These are phyloP conservation scores for Dysmachus trigonus DNA, from an alignment of 2,888 invertebrate species.

Conservation along the genomic window DNA sequence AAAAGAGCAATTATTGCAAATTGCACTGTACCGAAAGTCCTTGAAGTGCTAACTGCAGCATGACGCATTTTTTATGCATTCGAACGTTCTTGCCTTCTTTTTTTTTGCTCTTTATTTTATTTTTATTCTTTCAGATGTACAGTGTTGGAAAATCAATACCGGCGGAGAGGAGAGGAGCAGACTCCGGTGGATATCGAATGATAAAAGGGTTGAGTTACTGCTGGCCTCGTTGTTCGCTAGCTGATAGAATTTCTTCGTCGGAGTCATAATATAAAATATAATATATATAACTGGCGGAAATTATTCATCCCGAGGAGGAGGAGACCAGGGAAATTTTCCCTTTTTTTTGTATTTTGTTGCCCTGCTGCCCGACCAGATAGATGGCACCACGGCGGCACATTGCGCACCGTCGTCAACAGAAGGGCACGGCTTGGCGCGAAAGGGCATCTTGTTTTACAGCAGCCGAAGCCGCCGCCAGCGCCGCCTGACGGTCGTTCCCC, in stretches of 20 bases:
- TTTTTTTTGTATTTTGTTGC: not conserved
- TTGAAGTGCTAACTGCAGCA: conserved; percentile 41
- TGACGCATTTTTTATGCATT: conserved; percentile 28
- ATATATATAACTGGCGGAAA: conserved; percentile 7
- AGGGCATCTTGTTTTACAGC: conserved; percentile 6
- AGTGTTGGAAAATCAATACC: conserved; percentile 28
- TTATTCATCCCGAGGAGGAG: not conserved
- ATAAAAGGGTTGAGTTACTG: conserved; percentile 33
- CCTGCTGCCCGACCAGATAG: not conserved
- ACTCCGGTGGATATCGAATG: conserved; percentile 14
- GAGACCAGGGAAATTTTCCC: not conserved
- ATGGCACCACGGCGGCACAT: not conserved
- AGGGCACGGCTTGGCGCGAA: conserved; percentile 6
- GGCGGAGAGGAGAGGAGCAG: not conserved
- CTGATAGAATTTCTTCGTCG: conserved; percentile 34
- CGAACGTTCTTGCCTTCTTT: not conserved
- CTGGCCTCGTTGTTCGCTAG: conserved; percentile 14
- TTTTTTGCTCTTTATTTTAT: not conserved
- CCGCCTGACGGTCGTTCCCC: not conserved
- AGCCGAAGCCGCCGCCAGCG: not conserved
- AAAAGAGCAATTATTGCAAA: conserved; percentile 41
- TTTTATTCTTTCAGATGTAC: not conserved
- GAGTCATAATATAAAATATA: too few relatives aligned
- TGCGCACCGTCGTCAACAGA: not conserved
- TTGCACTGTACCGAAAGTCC: conserved; percentile 27